Conservation (phyloP, 2,797 vertebrate species). For the Linurgus olivaceus region DNA sequence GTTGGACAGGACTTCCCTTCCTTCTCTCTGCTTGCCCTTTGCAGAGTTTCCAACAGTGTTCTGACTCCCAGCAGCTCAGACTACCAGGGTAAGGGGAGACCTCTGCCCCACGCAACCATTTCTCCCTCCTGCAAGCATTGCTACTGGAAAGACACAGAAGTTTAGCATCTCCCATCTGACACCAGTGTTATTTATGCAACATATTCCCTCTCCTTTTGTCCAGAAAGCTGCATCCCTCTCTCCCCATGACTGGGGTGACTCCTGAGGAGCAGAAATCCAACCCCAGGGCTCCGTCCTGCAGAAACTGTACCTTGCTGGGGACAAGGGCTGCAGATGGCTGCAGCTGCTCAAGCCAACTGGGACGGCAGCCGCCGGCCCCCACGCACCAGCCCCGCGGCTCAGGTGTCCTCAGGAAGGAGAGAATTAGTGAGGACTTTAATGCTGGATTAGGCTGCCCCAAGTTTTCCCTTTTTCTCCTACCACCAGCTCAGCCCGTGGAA, state of each 20-base stretch:
- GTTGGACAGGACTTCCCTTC: not conserved
- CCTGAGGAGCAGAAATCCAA: not conserved
- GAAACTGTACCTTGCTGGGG: not conserved
- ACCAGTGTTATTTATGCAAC: not conserved
- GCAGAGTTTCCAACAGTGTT: not conserved
- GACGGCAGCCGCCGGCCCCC: not conserved
- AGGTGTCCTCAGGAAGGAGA: conserved; percentile 64
- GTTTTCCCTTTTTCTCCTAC: not conserved
- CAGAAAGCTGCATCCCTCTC: not conserved
- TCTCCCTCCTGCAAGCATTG: not conserved
- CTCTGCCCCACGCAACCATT: not conserved
- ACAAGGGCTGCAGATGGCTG: not conserved
- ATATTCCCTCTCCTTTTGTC: not conserved
- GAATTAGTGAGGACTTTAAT: conserved; percentile 39
- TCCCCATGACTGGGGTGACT: not conserved
- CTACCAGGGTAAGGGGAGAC: not conserved
- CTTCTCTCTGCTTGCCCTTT: not conserved
- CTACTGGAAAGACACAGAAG: not conserved
- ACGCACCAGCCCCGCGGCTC: not conserved
- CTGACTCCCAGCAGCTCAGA: not conserved
- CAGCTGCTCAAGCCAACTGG: conserved; percentile 57
- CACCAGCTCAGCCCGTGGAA: not conserved
- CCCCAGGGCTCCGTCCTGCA: not conserved
- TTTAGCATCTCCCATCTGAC: not conserved
- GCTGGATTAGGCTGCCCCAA: conserved; percentile 32